These are phyloP conservation scores for Drosophila peninsularis DNA, from an alignment of 2,888 invertebrate species.

Conservation along the genomic window DNA sequence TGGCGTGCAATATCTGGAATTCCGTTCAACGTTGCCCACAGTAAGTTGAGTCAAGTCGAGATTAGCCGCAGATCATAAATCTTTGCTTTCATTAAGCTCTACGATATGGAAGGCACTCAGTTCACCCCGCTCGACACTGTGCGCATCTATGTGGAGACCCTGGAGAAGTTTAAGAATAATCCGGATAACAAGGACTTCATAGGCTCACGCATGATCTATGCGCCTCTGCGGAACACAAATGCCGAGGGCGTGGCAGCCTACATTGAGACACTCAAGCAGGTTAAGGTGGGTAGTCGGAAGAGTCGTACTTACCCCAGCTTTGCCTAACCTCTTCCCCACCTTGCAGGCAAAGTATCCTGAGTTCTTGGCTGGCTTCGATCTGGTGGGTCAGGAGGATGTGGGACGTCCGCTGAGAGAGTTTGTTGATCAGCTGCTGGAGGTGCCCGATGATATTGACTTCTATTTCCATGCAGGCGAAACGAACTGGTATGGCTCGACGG, in stretches of 20 bases:
- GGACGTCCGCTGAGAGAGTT: conserved; percentile 88
- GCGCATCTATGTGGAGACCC: conserved; percentile 86
- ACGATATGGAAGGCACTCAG: conserved; percentile 88
- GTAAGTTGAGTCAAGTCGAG: conserved; percentile 55
- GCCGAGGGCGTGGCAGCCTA: conserved; percentile 84
- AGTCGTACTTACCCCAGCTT: fast-evolving
- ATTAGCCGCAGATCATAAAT: neutral
- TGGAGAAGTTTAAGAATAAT: conserved; percentile 86
- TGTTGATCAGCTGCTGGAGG: conserved; percentile 86
- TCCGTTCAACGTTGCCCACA: conserved; percentile 87
- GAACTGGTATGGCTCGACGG: conserved; percentile 88
- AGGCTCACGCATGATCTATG: conserved; percentile 89
- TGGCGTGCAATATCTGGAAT: conserved; percentile 89
- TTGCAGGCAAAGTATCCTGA: conserved; percentile 87
- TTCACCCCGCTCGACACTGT: conserved; percentile 87
- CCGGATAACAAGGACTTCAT: conserved; percentile 87
- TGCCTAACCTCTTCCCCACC: neutral
- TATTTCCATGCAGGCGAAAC: conserved; percentile 94
- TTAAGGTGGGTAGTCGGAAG: conserved; percentile 64
- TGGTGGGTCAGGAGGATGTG: conserved; percentile 92
- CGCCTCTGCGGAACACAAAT: conserved; percentile 86
- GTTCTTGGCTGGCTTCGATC: conserved; percentile 91
- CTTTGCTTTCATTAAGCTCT: conserved; percentile 82
- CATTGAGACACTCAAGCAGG: conserved; percentile 80
- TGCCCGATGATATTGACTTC: conserved; percentile 86